Percentiles rank a stretch among this genome's conserved stretches.
phyloP scores from a whole-genome alignment of 92 coral and sea anemone species.

The Phenganax marumi region DNA sequence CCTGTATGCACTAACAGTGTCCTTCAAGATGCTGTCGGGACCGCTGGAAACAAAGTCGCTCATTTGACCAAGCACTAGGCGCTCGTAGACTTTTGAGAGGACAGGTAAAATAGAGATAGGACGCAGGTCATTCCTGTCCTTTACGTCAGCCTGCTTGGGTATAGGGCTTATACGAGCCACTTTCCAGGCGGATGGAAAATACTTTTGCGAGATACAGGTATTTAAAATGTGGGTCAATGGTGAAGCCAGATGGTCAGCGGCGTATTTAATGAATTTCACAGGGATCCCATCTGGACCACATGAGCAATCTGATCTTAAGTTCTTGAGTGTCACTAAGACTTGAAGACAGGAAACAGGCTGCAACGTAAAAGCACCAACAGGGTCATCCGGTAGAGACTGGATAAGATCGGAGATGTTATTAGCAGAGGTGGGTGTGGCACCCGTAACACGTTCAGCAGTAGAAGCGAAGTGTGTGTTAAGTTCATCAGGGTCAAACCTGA shows the following conservation, averaged over 20 bases:
- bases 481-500: background rate
- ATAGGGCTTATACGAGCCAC: constrained; percentile 27
- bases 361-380: constrained; percentile 16
- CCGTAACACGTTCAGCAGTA: constrained; percentile 36
- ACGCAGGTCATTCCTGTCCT: constrained; percentile 23
- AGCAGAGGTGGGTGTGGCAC: background rate
- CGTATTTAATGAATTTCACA: constrained; percentile 44
- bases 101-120: constrained; percentile 43
- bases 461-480: constrained; percentile 22
- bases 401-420: constrained; percentile 22
- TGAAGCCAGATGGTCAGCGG: constrained; percentile 33
- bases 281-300: constrained; percentile 49
- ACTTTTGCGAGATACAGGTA: constrained; percentile 3
- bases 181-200: constrained; percentile 13
- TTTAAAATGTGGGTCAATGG: constrained; percentile 21
- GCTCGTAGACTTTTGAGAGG: constrained; percentile 25
- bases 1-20: constrained; percentile 30
- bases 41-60: constrained; percentile 5
- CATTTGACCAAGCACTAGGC: constrained; percentile 37
- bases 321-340: constrained; percentile 15
- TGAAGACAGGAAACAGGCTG: constrained; percentile 13
- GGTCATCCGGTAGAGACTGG: constrained; percentile 38
- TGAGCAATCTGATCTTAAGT: constrained; percentile 34
- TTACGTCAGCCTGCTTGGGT: constrained; percentile 12
- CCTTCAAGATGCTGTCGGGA: constrained; percentile 19